These are phyloP conservation scores for Strigamia maritima DNA, from an alignment of 2,888 invertebrate species.

Conservation along the genomic window DNA sequence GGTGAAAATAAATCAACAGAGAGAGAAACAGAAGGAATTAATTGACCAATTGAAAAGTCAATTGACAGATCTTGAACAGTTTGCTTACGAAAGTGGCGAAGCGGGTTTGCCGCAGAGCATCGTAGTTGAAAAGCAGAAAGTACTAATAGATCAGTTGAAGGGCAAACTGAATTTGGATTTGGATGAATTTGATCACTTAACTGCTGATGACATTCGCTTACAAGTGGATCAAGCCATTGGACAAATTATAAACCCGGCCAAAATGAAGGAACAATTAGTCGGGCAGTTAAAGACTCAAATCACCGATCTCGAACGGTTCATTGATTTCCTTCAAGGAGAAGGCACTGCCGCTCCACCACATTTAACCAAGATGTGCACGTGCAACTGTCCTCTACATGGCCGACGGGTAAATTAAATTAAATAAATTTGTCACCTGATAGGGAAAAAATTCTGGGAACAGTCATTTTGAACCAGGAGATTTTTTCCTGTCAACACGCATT, in stretches of 20 bases:
- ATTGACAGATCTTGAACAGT: conserved; percentile 84
- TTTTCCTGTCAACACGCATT: too few species aligned
- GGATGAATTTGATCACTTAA: conserved; percentile 71
- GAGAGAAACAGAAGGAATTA: conserved; percentile 70
- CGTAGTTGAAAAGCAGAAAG: conserved; percentile 80
- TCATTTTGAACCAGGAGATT: too few species aligned
- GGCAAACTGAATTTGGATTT: conserved; percentile 79
- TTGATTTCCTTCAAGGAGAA: conserved; percentile 81
- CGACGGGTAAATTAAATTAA: conserved; percentile 43
- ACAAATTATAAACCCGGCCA: conserved; percentile 85
- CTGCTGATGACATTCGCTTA: conserved; percentile 76
- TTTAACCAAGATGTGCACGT: conserved; percentile 52
- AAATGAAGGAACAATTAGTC: conserved; percentile 95
- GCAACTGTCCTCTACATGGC: conserved; percentile 52
- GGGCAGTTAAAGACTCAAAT: conserved; percentile 94
- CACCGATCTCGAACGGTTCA: conserved; percentile 93
- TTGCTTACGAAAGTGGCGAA: conserved; percentile 83
- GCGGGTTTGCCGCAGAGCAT: conserved; percentile 74
- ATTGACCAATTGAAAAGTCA: conserved; percentile 87
- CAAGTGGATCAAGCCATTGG: conserved; percentile 87
- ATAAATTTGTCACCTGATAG: too few species aligned
- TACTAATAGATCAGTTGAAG: conserved; percentile 81
- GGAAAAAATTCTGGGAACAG: too few species aligned
- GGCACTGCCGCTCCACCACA: conserved; percentile 49
- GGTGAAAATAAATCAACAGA: conserved; percentile 61